phyloP scores from a whole-genome alignment of 2,113 vertebrate species.

The Casuarius casuarius region DNA sequence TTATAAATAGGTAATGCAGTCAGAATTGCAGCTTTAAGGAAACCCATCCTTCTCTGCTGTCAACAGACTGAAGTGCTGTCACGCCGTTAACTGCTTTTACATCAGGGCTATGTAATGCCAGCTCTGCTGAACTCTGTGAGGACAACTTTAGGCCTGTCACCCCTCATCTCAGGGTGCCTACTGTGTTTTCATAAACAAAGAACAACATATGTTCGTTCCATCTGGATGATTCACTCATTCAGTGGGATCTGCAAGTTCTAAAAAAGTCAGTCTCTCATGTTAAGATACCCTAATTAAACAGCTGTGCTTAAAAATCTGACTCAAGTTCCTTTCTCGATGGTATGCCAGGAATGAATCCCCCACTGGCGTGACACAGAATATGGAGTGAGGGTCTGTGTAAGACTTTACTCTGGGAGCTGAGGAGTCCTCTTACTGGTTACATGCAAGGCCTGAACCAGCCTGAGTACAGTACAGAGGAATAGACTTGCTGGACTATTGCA shows the following conservation, averaged over 20 bases:
- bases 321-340: background rate
- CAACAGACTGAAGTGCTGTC: background rate
- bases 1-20: background rate
- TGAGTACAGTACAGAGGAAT: background rate
- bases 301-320: background rate
- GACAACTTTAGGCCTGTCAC: slow-evolving; percentile 25
- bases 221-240: slow-evolving; percentile 54
- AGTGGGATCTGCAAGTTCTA: slow-evolving; percentile 47
- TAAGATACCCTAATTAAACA: slow-evolving; percentile 50
- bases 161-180: slow-evolving; percentile 6
- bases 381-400: background rate
- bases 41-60: background rate
- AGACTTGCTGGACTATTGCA: background rate
- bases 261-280: slow-evolving; percentile 40
- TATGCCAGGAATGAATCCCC: background rate
- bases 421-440: background rate
- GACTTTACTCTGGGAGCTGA: background rate
- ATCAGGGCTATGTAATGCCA: background rate
- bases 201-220: slow-evolving; percentile 60
- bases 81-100: background rate
- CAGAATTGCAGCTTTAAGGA: background rate
- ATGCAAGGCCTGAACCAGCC: background rate
- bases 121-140: slow-evolving; percentile 31
- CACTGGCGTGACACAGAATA: background rate
- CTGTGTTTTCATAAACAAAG: slow-evolving; percentile 59